Evolutionary conservation across 1,140 invertebrate species (phyloP), one percentile per base, ranked within the genome.

Genomic region (Drosophila elegans): DNA sequence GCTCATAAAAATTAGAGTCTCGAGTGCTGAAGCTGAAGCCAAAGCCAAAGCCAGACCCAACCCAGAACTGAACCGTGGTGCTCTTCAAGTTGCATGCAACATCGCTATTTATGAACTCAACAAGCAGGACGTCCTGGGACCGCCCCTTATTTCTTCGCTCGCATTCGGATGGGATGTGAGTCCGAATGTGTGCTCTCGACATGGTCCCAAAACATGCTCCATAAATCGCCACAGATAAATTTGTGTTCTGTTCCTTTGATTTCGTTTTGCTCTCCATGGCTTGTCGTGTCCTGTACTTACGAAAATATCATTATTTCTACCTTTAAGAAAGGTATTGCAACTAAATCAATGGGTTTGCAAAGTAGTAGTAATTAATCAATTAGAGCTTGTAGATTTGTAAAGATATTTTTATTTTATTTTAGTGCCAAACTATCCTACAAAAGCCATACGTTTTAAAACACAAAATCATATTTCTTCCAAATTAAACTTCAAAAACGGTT

Each of bases 161-260:
- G n/a, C 48, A 51, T 54, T 59, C 16, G 16, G 16, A 21, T 21
- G 16, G 16, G 16, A 21, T 55, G 51, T 34, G 44, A 34, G 25
- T 55, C 48, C 32, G 27, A 46, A 10, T 42, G 64, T 46, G 39
- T 71, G 59, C 60, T 45, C 49, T 61, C 64, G 66, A 85, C 78
- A 78, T 63, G 74, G 60, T 34, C 66, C 74, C 49, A 76, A 76
- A 76, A 76, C 73, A 76, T 76, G 72, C 73, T 56, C 51, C 72
- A 86, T 86, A 86, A 86, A 86, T 88, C 67, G 83, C 76, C 86
- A 71, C 83, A 86, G 79, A 89, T 86, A 86, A 79, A 88, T 89
- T 89, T 83, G 51, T 57, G 52, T 71, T 71, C 52, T 74, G 74
- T 74, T 82, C 79, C 45, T 75, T 76, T 76, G 72, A 88, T 88